Conservation (phyloP, 2,113 vertebrate genomes). For the Desmodus rotundus region DNA sequence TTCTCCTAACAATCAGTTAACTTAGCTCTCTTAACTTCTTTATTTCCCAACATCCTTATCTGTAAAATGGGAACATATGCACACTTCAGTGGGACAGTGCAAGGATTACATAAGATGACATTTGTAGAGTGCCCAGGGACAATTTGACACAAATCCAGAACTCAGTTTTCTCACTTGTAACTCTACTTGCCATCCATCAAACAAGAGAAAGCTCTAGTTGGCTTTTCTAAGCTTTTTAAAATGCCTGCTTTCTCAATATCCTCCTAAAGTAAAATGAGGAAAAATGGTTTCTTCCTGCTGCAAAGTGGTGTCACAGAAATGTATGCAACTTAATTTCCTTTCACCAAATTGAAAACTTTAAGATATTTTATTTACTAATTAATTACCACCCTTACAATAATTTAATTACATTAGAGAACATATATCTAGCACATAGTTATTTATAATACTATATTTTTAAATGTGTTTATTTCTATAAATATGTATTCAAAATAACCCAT, state of each 20-base stretch:
- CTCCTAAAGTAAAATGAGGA: neutral
- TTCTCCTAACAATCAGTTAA: neutral
- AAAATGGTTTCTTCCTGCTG: neutral
- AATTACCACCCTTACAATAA: neutral
- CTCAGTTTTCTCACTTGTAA: neutral
- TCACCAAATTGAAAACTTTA: neutral
- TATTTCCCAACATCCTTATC: neutral
- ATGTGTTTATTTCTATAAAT: neutral
- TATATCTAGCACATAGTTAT: neutral
- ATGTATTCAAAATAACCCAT: neutral
- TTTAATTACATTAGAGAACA: neutral
- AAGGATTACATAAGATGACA: neutral
- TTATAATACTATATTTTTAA: neutral
- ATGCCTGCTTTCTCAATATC: neutral
- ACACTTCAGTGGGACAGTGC: neutral
- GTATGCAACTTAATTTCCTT: neutral
- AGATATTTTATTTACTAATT: neutral
- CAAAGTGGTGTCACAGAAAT: neutral
- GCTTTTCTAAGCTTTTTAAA: neutral
- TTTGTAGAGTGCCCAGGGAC: fast-evolving
- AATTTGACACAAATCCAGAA: neutral
- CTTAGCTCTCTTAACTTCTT: neutral
- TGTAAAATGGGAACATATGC: neutral
- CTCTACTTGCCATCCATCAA: neutral
- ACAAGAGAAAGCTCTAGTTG: neutral